Evolutionary conservation across 2,113 vertebrate genomes (phyloP).

Genomic region (Mirza zaza): DNA sequence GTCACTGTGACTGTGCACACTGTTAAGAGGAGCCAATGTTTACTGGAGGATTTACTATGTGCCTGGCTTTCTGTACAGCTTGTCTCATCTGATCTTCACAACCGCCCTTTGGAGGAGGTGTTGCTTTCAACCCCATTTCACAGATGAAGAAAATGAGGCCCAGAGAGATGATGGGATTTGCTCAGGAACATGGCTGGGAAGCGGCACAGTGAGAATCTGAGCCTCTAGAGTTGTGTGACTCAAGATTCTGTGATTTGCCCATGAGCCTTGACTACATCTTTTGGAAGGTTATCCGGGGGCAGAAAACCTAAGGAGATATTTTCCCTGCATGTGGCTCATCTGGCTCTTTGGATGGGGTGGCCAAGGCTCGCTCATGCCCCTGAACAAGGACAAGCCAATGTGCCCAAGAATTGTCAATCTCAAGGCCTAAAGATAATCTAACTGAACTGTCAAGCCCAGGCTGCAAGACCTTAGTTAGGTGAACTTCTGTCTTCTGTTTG

Average conservation of each 20-base stretch:
- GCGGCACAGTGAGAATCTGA: not conserved
- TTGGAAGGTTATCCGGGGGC: not conserved
- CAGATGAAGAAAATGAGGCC: not conserved
- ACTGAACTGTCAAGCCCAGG: not conserved
- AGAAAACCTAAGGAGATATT: not conserved
- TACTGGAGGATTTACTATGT: not conserved
- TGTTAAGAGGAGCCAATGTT: not conserved
- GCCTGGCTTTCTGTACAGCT: not conserved
- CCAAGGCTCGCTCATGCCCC: not conserved
- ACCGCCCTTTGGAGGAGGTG: not conserved
- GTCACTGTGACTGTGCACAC: not conserved
- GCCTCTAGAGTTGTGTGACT: not conserved
- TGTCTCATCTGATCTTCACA: not conserved
- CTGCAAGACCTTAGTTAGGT: not conserved
- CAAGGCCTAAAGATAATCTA: not conserved
- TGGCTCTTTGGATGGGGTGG: not conserved
- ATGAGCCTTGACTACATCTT: not conserved
- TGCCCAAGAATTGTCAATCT: not conserved
- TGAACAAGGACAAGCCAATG: not conserved
- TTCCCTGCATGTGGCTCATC: not conserved
- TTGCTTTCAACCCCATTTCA: not conserved
- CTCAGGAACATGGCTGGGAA: not conserved
- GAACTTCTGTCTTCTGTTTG: not conserved
- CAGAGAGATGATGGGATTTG: not conserved
- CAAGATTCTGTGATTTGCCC: not conserved